Conservation (phyloP, 2,888 invertebrate species). For the Glaucopsyche alexis region DNA sequence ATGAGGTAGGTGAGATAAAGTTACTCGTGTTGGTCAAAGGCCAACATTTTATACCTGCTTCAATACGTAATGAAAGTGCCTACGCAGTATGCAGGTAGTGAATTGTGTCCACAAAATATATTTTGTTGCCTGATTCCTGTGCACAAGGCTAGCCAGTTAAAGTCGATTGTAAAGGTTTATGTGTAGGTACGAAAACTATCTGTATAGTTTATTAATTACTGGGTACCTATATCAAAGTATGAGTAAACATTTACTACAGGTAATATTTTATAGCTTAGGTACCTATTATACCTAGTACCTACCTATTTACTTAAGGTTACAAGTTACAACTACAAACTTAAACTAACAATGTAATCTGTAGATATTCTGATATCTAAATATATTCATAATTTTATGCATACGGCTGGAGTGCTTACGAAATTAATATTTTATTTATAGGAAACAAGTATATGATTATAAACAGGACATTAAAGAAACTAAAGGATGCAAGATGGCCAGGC, state of each 20-base stretch:
- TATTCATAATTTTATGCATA: neutral
- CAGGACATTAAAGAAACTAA: slow-evolving; percentile 14
- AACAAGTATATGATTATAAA: neutral
- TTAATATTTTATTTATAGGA: slow-evolving; percentile 4
- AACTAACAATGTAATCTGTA: neutral
- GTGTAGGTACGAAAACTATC: neutral
- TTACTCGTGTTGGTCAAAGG: neutral
- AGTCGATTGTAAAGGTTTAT: neutral
- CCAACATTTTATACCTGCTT: neutral
- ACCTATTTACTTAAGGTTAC: neutral
- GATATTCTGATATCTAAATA: neutral
- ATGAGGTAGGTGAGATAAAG: neutral
- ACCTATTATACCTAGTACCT: too few relatives aligned
- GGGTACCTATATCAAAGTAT: neutral
- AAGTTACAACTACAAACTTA: neutral
- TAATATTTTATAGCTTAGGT: neutral
- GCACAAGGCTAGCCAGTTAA: neutral
- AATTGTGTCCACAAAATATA: neutral
- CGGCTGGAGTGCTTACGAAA: neutral
- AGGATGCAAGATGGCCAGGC: slow-evolving; percentile 34
- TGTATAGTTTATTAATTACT: neutral
- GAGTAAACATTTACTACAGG: neutral
- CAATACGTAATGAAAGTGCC: neutral
- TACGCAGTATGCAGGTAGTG: neutral
- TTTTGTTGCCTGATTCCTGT: neutral